Evolutionary conservation across 2,797 vertebrate genomes (phyloP).

Genomic region (Epinephelus malabaricus): DNA sequence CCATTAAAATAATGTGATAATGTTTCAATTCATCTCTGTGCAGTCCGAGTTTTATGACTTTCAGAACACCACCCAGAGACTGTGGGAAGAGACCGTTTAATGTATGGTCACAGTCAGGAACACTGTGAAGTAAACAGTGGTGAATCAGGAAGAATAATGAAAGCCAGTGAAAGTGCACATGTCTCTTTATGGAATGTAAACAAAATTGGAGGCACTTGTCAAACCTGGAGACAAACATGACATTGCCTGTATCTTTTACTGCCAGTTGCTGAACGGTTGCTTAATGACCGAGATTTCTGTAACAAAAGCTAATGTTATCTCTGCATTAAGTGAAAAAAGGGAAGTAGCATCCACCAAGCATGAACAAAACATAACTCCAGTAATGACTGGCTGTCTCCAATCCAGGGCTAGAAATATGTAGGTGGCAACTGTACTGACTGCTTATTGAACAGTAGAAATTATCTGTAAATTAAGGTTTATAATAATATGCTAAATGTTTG

Average conservation of each 20-base stretch:
- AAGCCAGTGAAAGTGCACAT: conserved; percentile 24
- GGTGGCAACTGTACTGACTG: background rate
- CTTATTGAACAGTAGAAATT: too few relatives aligned
- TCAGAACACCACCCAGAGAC: conserved; percentile 52
- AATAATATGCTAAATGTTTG: too few relatives aligned
- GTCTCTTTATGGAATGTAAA: conserved; percentile 35
- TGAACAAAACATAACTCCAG: background rate
- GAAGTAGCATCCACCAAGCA: background rate
- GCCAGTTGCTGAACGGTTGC: background rate
- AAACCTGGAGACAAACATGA: conserved; percentile 10
- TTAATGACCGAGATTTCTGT: conserved; percentile 4
- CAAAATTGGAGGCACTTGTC: conserved; percentile 17
- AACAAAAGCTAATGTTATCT: background rate
- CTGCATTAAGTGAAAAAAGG: background rate
- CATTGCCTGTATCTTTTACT: background rate
- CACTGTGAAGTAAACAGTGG: conserved; percentile 15
- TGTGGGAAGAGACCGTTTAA: conserved; percentile 50
- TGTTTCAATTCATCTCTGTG: conserved; percentile 54
- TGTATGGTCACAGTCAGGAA: conserved; percentile 15
- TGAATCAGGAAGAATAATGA: conserved; percentile 16
- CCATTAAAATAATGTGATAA: conserved; percentile 69
- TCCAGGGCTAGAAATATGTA: background rate
- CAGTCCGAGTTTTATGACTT: conserved; percentile 63
- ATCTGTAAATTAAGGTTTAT: too few relatives aligned
- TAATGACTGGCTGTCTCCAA: background rate